Base-by-base conservation (phyloP, 2,797 vertebrate species). In the Notoglanidium macrostoma region DNA sequence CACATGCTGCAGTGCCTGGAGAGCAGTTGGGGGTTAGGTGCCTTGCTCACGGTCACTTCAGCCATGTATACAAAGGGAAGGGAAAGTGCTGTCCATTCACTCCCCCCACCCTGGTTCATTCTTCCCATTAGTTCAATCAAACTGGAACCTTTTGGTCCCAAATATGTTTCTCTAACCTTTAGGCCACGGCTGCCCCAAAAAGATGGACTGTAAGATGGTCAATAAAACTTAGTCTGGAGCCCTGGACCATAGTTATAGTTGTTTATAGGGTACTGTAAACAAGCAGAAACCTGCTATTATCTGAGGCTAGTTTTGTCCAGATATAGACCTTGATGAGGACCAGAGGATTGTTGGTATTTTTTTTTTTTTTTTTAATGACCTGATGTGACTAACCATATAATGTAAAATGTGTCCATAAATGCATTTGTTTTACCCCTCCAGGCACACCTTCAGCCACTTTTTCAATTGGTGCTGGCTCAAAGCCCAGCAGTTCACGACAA, bases 381-480 rank as follows among this genome's bases (percentile, higher is more conserved):
- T 35, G 11, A 8, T 32, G 9, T 79, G 26, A 49, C 1, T 14
- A 65, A 44, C 7, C 57, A 19, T 29, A 63, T 40, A 49, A 46
- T 65, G 17, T 29, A 81, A 63, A 44, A 17, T 81, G 46, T 51
- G 46, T 59, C 14, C 2, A 61, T 49, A 40, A 19, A 1, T 29
- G 3, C 4, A 19, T 14, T 32, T 1, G 61, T 46, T 67, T 5
- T 15, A 46, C 86, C 78, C 86, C 86, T 88, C n/a, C 91, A 98
- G 98, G 96, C 14, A 94, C 96, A 51, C 91, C 95, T 8, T 89
- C 94, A 0, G 91, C 96, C 0, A 23, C 96, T 0, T 99, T 99
- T 92, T 99, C 98, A 59, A 99, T 99, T 0, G 98, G 98, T 70
- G 94, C 97, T 0, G 97, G 97, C 90, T 96, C 97, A 76, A 99